Evolutionary conservation across 2,888 invertebrate genomes (phyloP).

Genomic region (Lasioglossum pauxillum): DNA sequence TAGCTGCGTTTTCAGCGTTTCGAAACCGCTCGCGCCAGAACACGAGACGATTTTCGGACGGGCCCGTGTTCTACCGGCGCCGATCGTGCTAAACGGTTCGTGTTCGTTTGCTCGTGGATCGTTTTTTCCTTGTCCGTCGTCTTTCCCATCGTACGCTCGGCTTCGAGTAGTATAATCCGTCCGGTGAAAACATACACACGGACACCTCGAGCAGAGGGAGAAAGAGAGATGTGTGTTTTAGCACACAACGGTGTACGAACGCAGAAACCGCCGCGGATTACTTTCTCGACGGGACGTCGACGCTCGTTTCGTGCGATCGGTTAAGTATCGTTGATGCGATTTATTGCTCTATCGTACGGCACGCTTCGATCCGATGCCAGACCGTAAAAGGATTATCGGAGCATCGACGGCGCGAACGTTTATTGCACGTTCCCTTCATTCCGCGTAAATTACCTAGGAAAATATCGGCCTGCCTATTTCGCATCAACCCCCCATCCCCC

Average conservation of each 20-base stretch:
- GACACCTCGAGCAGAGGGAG: background rate
- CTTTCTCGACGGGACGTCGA: slow-evolving; percentile 54
- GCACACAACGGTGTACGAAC: background rate
- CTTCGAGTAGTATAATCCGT: background rate
- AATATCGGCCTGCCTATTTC: background rate
- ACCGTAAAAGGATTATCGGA: slow-evolving; percentile 25
- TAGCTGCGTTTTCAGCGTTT: slow-evolving; percentile 41
- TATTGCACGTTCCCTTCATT: slow-evolving; percentile 8
- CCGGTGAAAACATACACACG: slow-evolving; percentile 30
- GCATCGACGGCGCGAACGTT: slow-evolving; percentile 20
- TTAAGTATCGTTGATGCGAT: slow-evolving; percentile 47
- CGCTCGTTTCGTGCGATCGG: slow-evolving; percentile 35
- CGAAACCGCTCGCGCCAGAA: slow-evolving; percentile 32
- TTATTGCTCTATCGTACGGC: slow-evolving; percentile 39
- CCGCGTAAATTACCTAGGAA: slow-evolving; percentile 9
- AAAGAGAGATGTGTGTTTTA: background rate
- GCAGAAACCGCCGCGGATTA: slow-evolving; percentile 32
- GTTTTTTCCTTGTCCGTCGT: background rate
- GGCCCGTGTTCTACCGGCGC: background rate
- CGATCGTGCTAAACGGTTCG: slow-evolving; percentile 10
- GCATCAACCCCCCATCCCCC: background rate
- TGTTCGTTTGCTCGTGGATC: background rate
- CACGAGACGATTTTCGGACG: slow-evolving; percentile 39
- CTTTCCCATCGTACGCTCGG: background rate
- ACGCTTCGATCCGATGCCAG: slow-evolving; percentile 2